Percentiles rank a stretch among this genome's conserved stretches.
phyloP scores from a whole-genome alignment of 1,140 invertebrate species.

The Zaprionus tsacasi region DNA sequence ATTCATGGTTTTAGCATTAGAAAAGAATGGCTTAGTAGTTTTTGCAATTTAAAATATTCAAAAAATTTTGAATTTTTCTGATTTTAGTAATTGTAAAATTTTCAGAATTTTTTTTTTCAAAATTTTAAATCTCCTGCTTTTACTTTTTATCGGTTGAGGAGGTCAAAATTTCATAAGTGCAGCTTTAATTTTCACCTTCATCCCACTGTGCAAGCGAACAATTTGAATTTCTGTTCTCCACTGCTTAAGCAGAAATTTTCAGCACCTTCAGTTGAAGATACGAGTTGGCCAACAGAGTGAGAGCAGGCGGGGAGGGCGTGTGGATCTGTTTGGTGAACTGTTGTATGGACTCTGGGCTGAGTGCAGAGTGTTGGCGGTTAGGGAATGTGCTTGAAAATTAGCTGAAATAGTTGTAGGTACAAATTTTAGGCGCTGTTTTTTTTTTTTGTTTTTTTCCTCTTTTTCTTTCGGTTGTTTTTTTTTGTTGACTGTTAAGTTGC shows the following conservation, averaged over 20 bases:
- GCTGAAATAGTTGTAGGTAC: constrained; percentile 83
- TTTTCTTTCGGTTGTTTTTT: not conserved
- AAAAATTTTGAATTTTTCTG: no score
- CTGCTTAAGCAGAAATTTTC: constrained; percentile 57
- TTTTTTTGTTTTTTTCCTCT: not conserved
- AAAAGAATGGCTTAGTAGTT: no score
- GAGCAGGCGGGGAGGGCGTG: not conserved
- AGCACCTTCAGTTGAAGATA: constrained; percentile 55
- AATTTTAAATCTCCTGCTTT: no score
- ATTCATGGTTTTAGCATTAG: no score
- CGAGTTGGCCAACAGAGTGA: constrained; percentile 13
- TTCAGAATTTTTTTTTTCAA: no score
- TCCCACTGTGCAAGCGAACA: constrained; percentile 43
- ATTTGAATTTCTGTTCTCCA: constrained; percentile 51
- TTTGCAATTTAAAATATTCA: no score
- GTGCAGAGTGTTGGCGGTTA: constrained; percentile 51
- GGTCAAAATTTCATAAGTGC: no score
- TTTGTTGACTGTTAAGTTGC: constrained; percentile 25
- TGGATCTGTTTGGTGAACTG: not conserved
- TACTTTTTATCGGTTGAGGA: no score
- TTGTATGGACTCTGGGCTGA: constrained; percentile 5
- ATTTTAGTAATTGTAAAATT: no score
- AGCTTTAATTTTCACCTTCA: no score
- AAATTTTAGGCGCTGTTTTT: constrained; percentile 71
- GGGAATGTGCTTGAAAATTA: constrained; percentile 76